Conservation (phyloP, 2,888 invertebrate species). For the Caenorhabditis sp. region DNA sequence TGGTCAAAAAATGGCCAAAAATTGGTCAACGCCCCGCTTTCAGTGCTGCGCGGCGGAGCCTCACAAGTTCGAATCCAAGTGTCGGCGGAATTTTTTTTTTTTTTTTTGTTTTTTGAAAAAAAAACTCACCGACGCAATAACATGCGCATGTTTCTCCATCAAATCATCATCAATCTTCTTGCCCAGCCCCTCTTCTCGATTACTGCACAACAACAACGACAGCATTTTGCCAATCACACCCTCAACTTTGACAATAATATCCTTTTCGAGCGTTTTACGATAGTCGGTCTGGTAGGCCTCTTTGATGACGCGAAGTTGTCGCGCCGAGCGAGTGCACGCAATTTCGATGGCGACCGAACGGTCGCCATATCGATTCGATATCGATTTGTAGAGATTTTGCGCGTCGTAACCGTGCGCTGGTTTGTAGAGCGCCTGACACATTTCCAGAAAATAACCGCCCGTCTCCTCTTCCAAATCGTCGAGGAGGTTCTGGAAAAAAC, state of each 20-base stretch:
- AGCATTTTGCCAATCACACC: constrained; percentile 68
- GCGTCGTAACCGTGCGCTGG: constrained; percentile 71
- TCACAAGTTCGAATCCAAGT: no score
- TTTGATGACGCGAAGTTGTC: constrained; percentile 68
- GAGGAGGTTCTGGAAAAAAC: constrained; percentile 69
- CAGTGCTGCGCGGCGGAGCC: no score
- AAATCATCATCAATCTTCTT: constrained; percentile 56
- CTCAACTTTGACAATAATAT: constrained; percentile 60
- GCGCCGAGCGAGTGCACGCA: constrained; percentile 67
- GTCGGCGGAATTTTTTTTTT: no score
- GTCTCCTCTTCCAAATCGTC: constrained; percentile 72
- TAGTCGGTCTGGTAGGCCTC: constrained; percentile 65
- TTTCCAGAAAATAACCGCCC: constrained; percentile 72
- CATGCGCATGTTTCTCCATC: constrained; percentile 50
- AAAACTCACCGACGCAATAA: constrained; percentile 25
- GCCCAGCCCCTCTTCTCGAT: constrained; percentile 53
- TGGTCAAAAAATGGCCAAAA: no score
- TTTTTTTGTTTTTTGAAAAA: neutral
- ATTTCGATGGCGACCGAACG: constrained; percentile 70
- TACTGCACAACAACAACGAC: constrained; percentile 53
- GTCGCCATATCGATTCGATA: constrained; percentile 67
- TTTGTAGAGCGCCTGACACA: constrained; percentile 71
- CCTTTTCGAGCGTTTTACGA: constrained; percentile 64
- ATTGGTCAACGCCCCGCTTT: no score
- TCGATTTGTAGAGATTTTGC: constrained; percentile 70